Percentiles rank a stretch among this genome's conserved stretches.
These are phyloP conservation scores for Nymphalis urticae DNA, from an alignment of 2,888 invertebrate species.

Conservation along the genomic window DNA sequence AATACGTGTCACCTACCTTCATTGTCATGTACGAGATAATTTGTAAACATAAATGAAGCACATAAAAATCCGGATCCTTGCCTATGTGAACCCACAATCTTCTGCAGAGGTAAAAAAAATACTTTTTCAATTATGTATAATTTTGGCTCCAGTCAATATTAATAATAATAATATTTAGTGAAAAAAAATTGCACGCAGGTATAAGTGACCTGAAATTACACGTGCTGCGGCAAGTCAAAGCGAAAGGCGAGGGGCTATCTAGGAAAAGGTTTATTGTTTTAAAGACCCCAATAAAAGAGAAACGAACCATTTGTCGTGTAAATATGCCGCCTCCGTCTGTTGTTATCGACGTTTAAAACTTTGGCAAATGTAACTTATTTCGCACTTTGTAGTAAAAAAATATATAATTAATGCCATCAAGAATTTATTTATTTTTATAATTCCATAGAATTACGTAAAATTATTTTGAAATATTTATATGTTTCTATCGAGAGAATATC, in stretches of 20 bases:
- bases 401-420: background rate
- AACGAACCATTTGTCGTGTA: constrained; percentile 56
- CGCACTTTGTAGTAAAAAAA: background rate
- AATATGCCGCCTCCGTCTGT: constrained; percentile 60
- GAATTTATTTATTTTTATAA: background rate
- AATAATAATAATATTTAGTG: constrained; percentile 9
- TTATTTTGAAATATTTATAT: background rate
- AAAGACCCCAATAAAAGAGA: constrained; percentile 56
- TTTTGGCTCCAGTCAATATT: background rate
- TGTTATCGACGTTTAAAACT: constrained; percentile 6
- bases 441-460: background rate
- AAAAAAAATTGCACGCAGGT: constrained; percentile 62
- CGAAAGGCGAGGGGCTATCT: constrained; percentile 34
- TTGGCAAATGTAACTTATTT: background rate
- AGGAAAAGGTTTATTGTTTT: constrained; percentile 68
- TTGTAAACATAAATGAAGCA: too few relatives aligned
- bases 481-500: too few relatives aligned
- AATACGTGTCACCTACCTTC: too few relatives aligned
- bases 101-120: too few relatives aligned
- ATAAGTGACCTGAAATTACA: constrained; percentile 39
- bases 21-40: too few relatives aligned
- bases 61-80: too few relatives aligned
- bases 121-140: too few relatives aligned
- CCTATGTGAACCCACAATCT: too few relatives aligned
- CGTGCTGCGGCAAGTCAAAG: constrained; percentile 35